Conservation (phyloP, 2,888 invertebrate species). For the Trachelus iudaicus region DNA sequence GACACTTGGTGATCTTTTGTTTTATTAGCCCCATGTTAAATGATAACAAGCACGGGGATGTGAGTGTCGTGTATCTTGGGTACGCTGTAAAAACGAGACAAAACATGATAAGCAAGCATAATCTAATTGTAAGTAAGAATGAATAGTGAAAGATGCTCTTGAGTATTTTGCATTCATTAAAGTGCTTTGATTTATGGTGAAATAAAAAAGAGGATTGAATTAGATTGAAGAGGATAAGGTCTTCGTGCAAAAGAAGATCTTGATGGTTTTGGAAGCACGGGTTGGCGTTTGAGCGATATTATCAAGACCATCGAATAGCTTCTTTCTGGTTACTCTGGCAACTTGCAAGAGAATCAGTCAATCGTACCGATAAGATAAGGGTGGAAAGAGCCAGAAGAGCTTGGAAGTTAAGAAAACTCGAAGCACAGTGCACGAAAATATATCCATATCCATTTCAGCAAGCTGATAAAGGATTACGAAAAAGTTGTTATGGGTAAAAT, state of each 20-base stretch:
- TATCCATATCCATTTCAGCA: neutral
- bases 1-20: constrained; percentile 12
- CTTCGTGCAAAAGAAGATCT: neutral
- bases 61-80: constrained; percentile 42
- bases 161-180: neutral
- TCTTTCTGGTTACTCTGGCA: neutral
- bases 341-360: neutral
- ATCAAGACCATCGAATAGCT: neutral
- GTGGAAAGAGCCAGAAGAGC: neutral
- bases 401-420: neutral
- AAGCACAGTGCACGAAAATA: neutral
- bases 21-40: constrained; percentile 41
- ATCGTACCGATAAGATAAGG: no score
- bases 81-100: constrained; percentile 45
- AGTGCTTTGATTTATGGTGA: neutral
- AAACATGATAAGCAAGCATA: constrained; percentile 39
- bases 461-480: neutral
- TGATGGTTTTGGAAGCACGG: neutral
- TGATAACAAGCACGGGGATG: constrained; percentile 48
- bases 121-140: constrained; percentile 3
- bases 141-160: neutral
- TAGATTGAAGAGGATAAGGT: neutral
- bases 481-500: neutral
- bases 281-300: neutral
- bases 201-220: neutral